These are phyloP conservation scores for Agriopis leucophaearia DNA, from an alignment of 2,888 invertebrate genomes.

Conservation along the genomic window DNA sequence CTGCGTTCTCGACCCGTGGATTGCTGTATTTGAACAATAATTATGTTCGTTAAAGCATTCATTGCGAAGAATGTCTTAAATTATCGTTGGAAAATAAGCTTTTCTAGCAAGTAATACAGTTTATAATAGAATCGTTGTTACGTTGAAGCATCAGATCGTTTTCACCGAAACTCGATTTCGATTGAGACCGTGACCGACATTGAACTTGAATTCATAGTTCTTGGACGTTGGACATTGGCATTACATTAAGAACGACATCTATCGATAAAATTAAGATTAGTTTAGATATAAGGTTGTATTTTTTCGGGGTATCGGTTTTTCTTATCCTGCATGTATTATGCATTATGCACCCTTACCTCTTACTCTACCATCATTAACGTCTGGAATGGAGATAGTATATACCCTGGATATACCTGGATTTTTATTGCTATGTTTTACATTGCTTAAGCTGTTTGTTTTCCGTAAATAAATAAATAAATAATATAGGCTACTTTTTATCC, in stretches of 20 bases:
- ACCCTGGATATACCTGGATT: too few relatives aligned
- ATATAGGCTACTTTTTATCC: too few relatives aligned
- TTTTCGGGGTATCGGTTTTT: not conserved
- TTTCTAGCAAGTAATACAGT: conserved; percentile 27
- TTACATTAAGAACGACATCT: conserved; percentile 6
- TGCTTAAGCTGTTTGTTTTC: too few relatives aligned
- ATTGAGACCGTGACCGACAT: conserved; percentile 55
- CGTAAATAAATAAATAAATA: too few relatives aligned
- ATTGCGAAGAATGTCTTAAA: conserved; percentile 19
- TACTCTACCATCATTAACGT: too few relatives aligned
- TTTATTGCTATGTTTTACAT: too few relatives aligned
- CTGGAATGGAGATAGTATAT: too few relatives aligned
- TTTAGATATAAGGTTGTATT: not conserved
- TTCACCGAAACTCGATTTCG: conserved; percentile 46
- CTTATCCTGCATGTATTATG: too few relatives aligned
- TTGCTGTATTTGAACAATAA: conserved; percentile 41
- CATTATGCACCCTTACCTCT: too few relatives aligned
- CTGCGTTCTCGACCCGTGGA: conserved; percentile 31
- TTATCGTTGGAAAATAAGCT: conserved; percentile 20
- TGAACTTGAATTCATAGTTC: conserved; percentile 51
- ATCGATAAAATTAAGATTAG: not conserved
- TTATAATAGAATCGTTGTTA: conserved; percentile 28
- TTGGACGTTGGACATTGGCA: conserved; percentile 17
- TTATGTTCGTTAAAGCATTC: conserved; percentile 36
- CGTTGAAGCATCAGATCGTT: conserved; percentile 33